phyloP scores from a whole-genome alignment of 1,140 invertebrate genomes.

The Euglossa dilemma region DNA sequence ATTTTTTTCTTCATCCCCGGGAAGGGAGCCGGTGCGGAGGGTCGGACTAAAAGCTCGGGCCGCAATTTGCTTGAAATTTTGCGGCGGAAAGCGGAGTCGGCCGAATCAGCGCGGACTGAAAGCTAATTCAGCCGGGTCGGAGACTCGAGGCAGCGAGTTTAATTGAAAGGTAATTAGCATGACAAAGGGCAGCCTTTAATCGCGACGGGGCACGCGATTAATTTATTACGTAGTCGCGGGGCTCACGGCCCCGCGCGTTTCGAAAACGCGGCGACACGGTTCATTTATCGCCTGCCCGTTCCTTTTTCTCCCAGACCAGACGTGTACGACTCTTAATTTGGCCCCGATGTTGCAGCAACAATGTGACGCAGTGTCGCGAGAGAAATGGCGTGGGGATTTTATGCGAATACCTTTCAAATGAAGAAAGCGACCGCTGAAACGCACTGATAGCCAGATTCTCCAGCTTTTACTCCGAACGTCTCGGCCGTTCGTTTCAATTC shows the following conservation, averaged over 20 bases:
- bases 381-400: neutral
- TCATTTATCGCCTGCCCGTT: slow-evolving; percentile 1
- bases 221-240: slow-evolving; percentile 51
- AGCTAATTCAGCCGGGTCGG: slow-evolving; percentile 22
- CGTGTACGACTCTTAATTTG: slow-evolving; percentile 2
- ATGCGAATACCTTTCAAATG: neutral
- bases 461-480: no score
- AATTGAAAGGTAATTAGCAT: slow-evolving; percentile 78
- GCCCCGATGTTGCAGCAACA: neutral
- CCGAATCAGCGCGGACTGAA: slow-evolving; percentile 16
- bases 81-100: neutral
- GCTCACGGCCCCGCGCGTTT: slow-evolving; percentile 8
- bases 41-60: neutral
- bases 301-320: neutral
- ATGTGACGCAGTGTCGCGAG: neutral
- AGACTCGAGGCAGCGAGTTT: slow-evolving; percentile 65
- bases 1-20: neutral
- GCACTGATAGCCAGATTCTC: neutral
- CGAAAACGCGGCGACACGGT: slow-evolving; percentile 37
- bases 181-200: slow-evolving; percentile 65
- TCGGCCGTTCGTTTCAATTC: no score
- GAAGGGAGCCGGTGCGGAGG: neutral
- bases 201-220: slow-evolving; percentile 61
- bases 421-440: neutral
- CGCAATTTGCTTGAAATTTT: slow-evolving; percentile 9